Evolutionary conservation across 2,797 vertebrate species (phyloP).

Genomic region (Nannoperca australis): DNA sequence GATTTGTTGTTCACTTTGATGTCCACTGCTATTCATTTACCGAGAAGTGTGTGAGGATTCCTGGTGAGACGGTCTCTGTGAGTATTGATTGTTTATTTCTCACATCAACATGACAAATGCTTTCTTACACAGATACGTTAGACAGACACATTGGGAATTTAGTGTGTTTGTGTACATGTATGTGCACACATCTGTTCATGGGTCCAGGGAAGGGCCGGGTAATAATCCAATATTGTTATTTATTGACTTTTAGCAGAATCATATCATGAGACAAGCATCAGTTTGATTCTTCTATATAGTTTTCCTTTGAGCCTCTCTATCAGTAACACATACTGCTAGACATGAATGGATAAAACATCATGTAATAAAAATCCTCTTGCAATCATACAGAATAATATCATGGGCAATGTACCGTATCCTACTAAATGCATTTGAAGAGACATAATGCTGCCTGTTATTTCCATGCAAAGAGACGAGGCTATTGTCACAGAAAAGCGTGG

Average conservation of each 20-base stretch:
- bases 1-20: slow-evolving; percentile 18
- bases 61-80: slow-evolving; percentile 2
- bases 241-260: slow-evolving; percentile 3
- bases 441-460: slow-evolving; percentile 26
- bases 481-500: slow-evolving; percentile 31
- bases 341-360: slow-evolving; percentile 27
- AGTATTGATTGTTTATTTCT: slow-evolving; percentile 51
- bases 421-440: slow-evolving; percentile 9
- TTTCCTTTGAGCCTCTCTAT: slow-evolving; percentile 21
- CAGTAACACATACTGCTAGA: slow-evolving; percentile 12
- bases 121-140: slow-evolving; percentile 15
- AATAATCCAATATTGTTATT: not conserved
- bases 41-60: slow-evolving; percentile 25
- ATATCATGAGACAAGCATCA: not conserved
- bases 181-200: not conserved
- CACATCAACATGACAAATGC: slow-evolving; percentile 26
- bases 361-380: slow-evolving; percentile 26
- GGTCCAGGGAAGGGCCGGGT: not conserved
- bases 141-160: slow-evolving; percentile 8
- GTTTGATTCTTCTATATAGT: not conserved
- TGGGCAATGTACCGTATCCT: not conserved
- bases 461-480: slow-evolving; percentile 18
- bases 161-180: not conserved
- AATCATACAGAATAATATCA: not conserved
- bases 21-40: slow-evolving; percentile 54